phyloP scores from a whole-genome alignment of 1,140 invertebrate genomes.

The Drosophila guanche region DNA sequence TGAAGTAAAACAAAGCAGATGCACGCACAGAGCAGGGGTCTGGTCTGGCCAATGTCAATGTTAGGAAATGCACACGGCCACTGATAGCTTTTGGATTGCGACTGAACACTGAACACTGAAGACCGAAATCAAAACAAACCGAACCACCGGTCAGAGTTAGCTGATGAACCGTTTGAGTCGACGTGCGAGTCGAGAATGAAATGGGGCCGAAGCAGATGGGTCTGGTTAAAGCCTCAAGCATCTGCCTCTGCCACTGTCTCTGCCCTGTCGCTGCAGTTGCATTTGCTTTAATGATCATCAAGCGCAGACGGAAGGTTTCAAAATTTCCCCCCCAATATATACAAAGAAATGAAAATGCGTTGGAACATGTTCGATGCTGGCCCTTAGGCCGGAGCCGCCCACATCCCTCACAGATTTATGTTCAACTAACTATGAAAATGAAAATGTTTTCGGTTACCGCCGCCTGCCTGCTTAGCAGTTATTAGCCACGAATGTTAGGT shows the following conservation, averaged over 20 bases:
- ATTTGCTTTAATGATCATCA: conserved; percentile 37
- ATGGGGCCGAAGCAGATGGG: conserved; percentile 43
- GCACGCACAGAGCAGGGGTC: conserved; percentile 28
- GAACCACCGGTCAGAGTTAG: conserved; percentile 22
- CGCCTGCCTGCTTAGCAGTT: not conserved
- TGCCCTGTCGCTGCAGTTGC: conserved; percentile 33
- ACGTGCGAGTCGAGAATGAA: conserved; percentile 70
- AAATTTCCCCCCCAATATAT: conserved; percentile 49
- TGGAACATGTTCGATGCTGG: conserved; percentile 74
- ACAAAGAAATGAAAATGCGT: conserved; percentile 46
- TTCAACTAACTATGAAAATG: conserved; percentile 87
- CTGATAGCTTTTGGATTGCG: conserved; percentile 46
- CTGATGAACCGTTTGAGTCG: conserved; percentile 53
- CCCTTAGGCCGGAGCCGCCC: conserved; percentile 36
- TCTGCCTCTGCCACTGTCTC: not conserved
- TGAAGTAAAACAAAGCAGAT: conserved; percentile 51
- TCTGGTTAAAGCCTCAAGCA: conserved; percentile 14
- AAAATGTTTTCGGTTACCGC: conserved; percentile 7
- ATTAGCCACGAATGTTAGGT: conserved; percentile 1
- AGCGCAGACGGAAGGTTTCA: conserved; percentile 41
- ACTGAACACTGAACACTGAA: not conserved
- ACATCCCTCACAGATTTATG: conserved; percentile 54
- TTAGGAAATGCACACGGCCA: conserved; percentile 69
- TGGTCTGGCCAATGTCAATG: conserved; percentile 65
- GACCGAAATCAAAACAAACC: conserved; percentile 5